phyloP scores from a whole-genome alignment of 2,797 vertebrate species.

The Atherinosoma microstoma region DNA sequence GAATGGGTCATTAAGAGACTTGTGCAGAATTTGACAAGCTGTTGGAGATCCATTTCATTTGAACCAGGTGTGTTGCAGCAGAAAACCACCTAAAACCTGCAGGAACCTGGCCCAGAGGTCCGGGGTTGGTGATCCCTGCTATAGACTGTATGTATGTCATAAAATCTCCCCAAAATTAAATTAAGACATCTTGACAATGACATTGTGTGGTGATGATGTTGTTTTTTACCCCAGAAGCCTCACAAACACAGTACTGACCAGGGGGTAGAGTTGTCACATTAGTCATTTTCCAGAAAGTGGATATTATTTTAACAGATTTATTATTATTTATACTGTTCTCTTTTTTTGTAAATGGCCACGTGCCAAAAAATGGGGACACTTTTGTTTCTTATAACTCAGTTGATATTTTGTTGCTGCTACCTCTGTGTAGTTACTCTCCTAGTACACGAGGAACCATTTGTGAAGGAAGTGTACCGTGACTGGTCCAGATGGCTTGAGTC shows the following conservation, averaged over 20 bases:
- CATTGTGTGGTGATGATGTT: too few relatives aligned
- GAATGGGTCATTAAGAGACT: background rate
- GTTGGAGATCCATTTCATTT: background rate
- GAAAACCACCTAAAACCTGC: background rate
- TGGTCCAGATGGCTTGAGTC: background rate
- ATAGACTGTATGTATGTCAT: too few relatives aligned
- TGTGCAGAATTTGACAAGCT: background rate
- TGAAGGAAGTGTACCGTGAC: background rate
- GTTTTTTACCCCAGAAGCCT: background rate
- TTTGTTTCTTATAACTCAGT: too few relatives aligned
- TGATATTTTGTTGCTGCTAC: too few relatives aligned
- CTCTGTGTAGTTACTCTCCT: too few relatives aligned
- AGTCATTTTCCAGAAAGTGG: too few relatives aligned
- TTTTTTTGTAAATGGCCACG: too few relatives aligned
- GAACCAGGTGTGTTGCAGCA: background rate
- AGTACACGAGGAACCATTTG: background rate
- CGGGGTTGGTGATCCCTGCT: too few relatives aligned
- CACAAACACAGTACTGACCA: background rate
- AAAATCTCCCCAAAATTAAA: background rate
- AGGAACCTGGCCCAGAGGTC: background rate
- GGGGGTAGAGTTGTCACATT: background rate
- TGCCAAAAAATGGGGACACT: too few relatives aligned
- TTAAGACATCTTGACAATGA: background rate
- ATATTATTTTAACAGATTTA: too few relatives aligned
- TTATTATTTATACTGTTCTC: too few relatives aligned